Base-by-base conservation (phyloP, 2,888 invertebrate species). In the Augiades crinisus region DNA sequence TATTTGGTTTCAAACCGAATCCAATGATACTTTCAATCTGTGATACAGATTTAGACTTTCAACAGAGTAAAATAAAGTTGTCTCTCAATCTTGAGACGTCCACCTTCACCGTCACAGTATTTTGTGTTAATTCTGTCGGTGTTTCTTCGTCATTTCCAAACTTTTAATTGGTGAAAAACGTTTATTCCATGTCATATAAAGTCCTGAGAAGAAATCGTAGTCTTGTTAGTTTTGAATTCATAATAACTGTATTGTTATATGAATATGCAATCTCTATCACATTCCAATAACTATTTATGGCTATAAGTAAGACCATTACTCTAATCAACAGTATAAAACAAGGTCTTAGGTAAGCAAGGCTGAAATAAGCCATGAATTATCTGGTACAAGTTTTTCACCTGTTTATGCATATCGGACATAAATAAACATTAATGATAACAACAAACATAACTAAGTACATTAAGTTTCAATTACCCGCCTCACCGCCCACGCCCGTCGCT, bases 1-100 rank as follows among this genome's bases (percentile, higher is more conserved):
- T 75, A 70, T 77, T 72, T 37, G 60, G 66, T 76, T 76, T 67
- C 73, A 65, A 55, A 47, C 55, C 53, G 47, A 57, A 58, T 62
- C 56, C 44, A 57, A 63, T 55, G 65, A 59, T 70, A 67, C 61
- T 58, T 57, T 53, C 43, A 41, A 13, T n/a, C 2, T 16, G 54
- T 54, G 22, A 31, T 44, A 33, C n/a, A n/a, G 21, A 46, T 19
- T 41, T 37, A n/a, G 34, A 36, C 22, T 36, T 4, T 6, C 8
- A 16, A 34, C 22, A 0, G 2, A 21, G 8, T 2, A 5, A 16
- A 10, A 47, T 33, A 47, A 31, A 10, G 21, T 7, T 14, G 14
- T n/a, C 17, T 38, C 12, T 21, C 21, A 7, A 31, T 1, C 1
- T 12, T 12, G 16, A 8, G 14, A 22, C 1, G 6, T 12, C 31